phyloP scores from a whole-genome alignment of 1,140 invertebrate species.

The Probaryconus sp. region DNA sequence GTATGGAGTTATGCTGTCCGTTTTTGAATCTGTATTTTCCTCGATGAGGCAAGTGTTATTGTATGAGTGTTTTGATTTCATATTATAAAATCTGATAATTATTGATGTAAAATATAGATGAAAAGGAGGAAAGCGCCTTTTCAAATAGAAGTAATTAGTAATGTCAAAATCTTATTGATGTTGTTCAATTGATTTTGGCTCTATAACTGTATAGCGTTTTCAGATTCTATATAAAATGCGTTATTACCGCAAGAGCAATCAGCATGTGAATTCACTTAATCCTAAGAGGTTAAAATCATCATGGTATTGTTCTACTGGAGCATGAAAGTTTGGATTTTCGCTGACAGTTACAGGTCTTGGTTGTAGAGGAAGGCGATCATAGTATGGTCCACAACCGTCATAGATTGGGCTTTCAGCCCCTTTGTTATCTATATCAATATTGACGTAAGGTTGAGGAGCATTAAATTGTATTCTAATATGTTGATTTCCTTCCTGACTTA shows the following conservation, averaged over 20 bases:
- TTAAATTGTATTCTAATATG: slow-evolving; percentile 18
- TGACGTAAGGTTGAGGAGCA: slow-evolving; percentile 15
- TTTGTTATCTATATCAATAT: slow-evolving; percentile 18
- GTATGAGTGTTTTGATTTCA: no score
- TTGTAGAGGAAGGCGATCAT: slow-evolving; percentile 6
- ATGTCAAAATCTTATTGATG: no score
- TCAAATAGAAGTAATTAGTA: no score
- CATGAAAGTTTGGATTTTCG: slow-evolving; percentile 12
- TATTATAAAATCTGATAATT: no score
- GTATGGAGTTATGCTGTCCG: no score
- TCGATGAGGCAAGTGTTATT: no score
- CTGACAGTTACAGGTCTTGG: slow-evolving; percentile 18
- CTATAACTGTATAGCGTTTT: slow-evolving; percentile 17
- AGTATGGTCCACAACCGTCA: slow-evolving; percentile 13
- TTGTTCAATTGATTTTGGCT: no score
- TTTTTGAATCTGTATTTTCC: no score
- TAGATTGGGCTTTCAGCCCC: slow-evolving; percentile 9
- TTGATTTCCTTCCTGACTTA: slow-evolving; percentile 15
- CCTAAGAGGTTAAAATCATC: slow-evolving; percentile 10
- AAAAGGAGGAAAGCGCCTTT: no score
- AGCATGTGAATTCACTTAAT: slow-evolving; percentile 17
- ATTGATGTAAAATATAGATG: no score
- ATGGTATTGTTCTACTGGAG: no score
- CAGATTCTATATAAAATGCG: slow-evolving; percentile 19
- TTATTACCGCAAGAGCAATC: slow-evolving; percentile 12